These are phyloP conservation scores for Delichon dasypus DNA, from an alignment of 2,797 vertebrate species.

Conservation along the genomic window DNA sequence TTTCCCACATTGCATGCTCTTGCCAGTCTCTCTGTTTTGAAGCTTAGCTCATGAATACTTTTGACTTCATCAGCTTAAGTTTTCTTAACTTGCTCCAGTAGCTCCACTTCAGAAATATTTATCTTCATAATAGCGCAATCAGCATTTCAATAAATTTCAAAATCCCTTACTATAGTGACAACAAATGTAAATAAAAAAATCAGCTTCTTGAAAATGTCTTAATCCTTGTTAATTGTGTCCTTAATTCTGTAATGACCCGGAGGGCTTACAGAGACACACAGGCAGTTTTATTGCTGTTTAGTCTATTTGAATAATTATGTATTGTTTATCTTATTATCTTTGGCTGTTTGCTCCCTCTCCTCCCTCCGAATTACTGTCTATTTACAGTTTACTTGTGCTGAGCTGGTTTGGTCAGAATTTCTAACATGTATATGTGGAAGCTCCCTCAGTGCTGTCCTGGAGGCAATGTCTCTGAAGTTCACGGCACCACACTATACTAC, in stretches of 20 bases:
- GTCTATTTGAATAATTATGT: conserved; percentile 45
- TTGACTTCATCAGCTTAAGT: conserved; percentile 47
- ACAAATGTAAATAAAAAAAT: conserved; percentile 57
- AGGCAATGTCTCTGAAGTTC: conserved; percentile 27
- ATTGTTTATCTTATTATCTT: conserved; percentile 65
- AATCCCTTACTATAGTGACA: conserved; percentile 39
- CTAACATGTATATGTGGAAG: conserved; percentile 11
- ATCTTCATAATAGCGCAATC: conserved; percentile 50
- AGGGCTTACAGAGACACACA: conserved; percentile 37
- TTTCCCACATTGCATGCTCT: background rate
- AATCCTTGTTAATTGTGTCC: conserved; percentile 50
- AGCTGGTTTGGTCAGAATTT: conserved; percentile 59
- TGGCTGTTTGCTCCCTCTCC: conserved; percentile 37
- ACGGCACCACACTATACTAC: background rate
- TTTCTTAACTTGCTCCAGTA: conserved; percentile 64
- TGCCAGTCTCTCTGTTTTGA: conserved; percentile 36
- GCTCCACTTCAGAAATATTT: conserved; percentile 55
- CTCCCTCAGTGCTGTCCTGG: background rate
- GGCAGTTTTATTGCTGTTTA: conserved; percentile 51
- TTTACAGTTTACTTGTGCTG: conserved; percentile 40
- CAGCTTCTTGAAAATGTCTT: conserved; percentile 20
- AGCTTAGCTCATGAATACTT: conserved; percentile 45
- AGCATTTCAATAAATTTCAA: conserved; percentile 63
- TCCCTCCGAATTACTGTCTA: conserved; percentile 44
- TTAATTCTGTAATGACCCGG: conserved; percentile 29